A percentile compares a stretch with the other conserved stretches of the same genome.
These are phyloP conservation scores for Eulemur rubriventer DNA, from an alignment of 2,797 vertebrate species.

Conservation along the genomic window DNA sequence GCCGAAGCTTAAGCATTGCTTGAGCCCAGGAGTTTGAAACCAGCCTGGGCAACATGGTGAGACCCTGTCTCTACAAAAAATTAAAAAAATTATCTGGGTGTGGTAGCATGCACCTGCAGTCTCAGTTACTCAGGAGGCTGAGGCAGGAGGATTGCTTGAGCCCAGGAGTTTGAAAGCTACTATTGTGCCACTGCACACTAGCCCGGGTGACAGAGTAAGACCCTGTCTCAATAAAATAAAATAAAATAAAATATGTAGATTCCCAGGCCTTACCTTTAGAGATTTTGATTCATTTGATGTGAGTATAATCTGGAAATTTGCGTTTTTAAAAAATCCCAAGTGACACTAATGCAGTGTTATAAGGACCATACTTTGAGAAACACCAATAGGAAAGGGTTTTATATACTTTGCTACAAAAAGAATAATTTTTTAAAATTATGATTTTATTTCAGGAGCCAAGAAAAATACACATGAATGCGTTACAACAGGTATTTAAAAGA, in stretches of 20 bases:
- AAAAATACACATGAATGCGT: neutral
- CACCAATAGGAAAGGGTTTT: neutral
- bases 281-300: neutral
- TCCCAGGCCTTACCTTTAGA: neutral
- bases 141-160: too few relatives aligned
- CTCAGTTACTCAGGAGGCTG: too few relatives aligned
- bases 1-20: too few relatives aligned
- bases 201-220: neutral
- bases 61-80: too few relatives aligned
- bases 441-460: constrained; percentile 55
- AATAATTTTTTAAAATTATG: neutral
- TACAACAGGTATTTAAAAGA: constrained; percentile 56
- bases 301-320: neutral
- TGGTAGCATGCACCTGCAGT: too few relatives aligned
- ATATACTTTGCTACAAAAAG: neutral
- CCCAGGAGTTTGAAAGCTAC: neutral
- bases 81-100: too few relatives aligned
- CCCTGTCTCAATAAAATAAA: neutral
- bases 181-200: neutral
- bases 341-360: neutral
- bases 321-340: neutral
- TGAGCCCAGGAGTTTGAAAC: too few relatives aligned
- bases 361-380: constrained; percentile 1
- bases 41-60: too few relatives aligned
- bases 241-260: neutral